These are phyloP conservation scores for Chrysolophus pictus DNA, from an alignment of 2,797 vertebrate species.

Conservation along the genomic window DNA sequence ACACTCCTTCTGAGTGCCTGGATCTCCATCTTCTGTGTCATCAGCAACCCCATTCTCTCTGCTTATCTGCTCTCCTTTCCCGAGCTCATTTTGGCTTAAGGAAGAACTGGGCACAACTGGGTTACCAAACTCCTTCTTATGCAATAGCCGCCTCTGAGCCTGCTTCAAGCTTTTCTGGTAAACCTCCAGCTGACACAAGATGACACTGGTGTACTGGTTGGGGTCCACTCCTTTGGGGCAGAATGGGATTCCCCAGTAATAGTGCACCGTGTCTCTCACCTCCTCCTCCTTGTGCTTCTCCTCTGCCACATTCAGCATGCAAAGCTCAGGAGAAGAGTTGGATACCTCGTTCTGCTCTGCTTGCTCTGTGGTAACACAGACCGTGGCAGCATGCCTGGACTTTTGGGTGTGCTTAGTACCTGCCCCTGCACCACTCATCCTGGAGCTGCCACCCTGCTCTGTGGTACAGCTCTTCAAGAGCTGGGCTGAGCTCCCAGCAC, in stretches of 20 bases:
- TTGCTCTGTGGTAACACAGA: conserved; percentile 46
- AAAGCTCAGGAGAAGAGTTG: not conserved
- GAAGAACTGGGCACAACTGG: conserved; percentile 81
- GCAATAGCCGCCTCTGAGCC: conserved; percentile 88
- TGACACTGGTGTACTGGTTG: conserved; percentile 91
- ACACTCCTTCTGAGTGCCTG: conserved; percentile 65
- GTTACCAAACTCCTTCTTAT: conserved; percentile 89
- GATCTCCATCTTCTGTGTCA: conserved; percentile 74
- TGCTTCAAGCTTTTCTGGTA: conserved; percentile 92
- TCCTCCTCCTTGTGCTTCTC: conserved; percentile 65
- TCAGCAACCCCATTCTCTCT: conserved; percentile 72
- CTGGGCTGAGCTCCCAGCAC: conserved; percentile 56
- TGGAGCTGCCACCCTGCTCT: not conserved
- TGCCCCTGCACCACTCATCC: conserved; percentile 35
- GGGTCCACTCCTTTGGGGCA: conserved; percentile 92
- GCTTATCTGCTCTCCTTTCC: conserved; percentile 64
- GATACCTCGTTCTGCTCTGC: conserved; percentile 36
- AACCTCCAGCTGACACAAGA: conserved; percentile 93
- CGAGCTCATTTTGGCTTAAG: conserved; percentile 69
- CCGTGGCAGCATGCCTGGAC: conserved; percentile 13
- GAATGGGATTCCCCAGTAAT: conserved; percentile 97
- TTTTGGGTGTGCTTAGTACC: conserved; percentile 52
- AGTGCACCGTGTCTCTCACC: conserved; percentile 81
- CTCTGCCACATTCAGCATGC: not conserved
- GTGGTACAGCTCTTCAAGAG: conserved; percentile 10